Evolutionary conservation across 2,113 vertebrate species (phyloP).

Genomic region (Chaenocephalus aceratus): DNA sequence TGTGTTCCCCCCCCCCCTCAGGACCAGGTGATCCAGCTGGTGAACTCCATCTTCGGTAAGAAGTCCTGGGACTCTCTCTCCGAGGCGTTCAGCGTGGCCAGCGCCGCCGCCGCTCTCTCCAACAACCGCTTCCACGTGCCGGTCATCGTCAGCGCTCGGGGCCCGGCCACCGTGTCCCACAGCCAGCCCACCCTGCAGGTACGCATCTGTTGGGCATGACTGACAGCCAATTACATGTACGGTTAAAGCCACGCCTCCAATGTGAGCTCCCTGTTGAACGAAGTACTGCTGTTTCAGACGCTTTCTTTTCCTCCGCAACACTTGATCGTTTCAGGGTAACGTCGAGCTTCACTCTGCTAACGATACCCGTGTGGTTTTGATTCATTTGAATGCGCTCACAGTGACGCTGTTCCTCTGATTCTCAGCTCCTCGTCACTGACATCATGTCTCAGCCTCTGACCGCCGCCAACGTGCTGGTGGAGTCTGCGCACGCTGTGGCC

Average conservation of each 20-base stretch:
- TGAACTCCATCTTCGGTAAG: constrained; percentile 97
- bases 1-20: constrained; percentile 67
- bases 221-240: no score
- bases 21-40: constrained; percentile 97
- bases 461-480: constrained; percentile 90
- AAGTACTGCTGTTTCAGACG: no score
- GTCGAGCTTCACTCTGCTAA: no score
- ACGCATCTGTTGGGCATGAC: not conserved
- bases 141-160: constrained; percentile 86
- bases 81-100: constrained; percentile 93
- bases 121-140: constrained; percentile 94
- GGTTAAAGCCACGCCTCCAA: no score
- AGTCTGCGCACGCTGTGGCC: constrained; percentile 87
- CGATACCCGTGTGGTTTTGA: no score
- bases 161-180: constrained; percentile 90
- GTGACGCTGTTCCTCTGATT: constrained; percentile 38
- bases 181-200: constrained; percentile 92
- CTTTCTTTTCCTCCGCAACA: no score
- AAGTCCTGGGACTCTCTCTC: constrained; percentile 93
- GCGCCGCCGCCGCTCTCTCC: constrained; percentile 89
- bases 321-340: no score
- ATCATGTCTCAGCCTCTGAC: constrained; percentile 92
- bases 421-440: constrained; percentile 92
- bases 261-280: no score
- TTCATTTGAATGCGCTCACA: no score